These are phyloP conservation scores for Sander lucioperca DNA, from an alignment of 2,113 vertebrate species.

Conservation along the genomic window DNA sequence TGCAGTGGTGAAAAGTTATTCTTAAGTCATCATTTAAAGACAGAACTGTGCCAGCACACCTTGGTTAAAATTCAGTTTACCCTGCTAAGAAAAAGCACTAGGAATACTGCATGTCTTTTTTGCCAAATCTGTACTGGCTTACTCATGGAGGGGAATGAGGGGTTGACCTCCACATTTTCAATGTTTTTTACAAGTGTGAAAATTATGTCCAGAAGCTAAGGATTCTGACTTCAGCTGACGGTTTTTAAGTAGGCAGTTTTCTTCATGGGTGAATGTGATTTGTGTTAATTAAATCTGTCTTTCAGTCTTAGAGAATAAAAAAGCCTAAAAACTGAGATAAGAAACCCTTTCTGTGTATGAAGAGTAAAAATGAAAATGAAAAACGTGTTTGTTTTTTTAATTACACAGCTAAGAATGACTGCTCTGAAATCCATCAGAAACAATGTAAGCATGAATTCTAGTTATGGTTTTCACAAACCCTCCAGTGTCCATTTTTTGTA, in stretches of 20 bases:
- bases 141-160: not conserved
- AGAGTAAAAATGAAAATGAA: slow-evolving; percentile 2
- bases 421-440: slow-evolving; percentile 9
- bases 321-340: slow-evolving; percentile 1
- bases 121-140: not conserved
- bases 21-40: not conserved
- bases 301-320: not conserved
- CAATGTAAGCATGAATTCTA: not conserved
- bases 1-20: not conserved
- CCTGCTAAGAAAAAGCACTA: not conserved
- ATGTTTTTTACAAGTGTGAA: not conserved
- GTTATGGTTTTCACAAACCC: not conserved
- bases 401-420: not conserved
- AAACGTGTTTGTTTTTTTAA: slow-evolving; percentile 16
- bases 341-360: slow-evolving; percentile 3
- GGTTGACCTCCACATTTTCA: not conserved
- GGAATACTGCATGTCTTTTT: not conserved
- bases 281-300: slow-evolving; percentile 6
- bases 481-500: not conserved
- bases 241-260: slow-evolving; percentile 11
- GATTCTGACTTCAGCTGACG: not conserved
- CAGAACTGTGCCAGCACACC: not conserved
- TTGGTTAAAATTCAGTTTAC: not conserved
- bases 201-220: not conserved
- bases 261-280: slow-evolving; percentile 26